phyloP scores from a whole-genome alignment of 2,797 vertebrate species.

The Sternotherus odoratus region DNA sequence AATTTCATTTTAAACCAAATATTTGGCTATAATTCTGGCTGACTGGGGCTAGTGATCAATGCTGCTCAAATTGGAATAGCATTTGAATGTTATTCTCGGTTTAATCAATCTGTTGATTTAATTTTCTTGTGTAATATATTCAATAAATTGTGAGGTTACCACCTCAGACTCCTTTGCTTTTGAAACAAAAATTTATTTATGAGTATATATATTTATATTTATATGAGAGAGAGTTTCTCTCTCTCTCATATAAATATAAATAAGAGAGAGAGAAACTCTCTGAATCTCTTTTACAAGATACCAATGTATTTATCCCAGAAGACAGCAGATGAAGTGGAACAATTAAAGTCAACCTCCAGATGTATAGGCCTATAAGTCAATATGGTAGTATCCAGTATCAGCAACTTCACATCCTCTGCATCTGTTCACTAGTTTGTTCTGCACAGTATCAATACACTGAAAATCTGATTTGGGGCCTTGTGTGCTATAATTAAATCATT shows the following conservation, averaged over 20 bases:
- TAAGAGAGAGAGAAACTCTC: too few species aligned
- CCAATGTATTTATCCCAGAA: constrained; percentile 21
- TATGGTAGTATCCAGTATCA: constrained; percentile 16
- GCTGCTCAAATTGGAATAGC: constrained; percentile 29
- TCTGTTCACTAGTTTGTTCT: constrained; percentile 68
- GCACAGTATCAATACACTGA: constrained; percentile 67
- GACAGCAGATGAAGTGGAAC: constrained; percentile 48
- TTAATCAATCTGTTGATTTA: constrained; percentile 60
- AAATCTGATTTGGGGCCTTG: constrained; percentile 78
- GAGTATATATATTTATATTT: too few species aligned
- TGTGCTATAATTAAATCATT: constrained; percentile 80
- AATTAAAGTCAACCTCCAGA: constrained; percentile 55
- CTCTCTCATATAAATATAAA: too few species aligned
- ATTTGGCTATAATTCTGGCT: not conserved
- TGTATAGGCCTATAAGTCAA: constrained; percentile 37
- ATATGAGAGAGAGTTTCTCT: too few species aligned
- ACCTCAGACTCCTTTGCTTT: constrained; percentile 11
- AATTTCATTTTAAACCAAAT: not conserved
- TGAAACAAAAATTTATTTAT: not conserved
- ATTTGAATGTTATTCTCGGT: constrained; percentile 50
- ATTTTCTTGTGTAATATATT: constrained; percentile 34
- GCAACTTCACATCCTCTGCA: constrained; percentile 55
- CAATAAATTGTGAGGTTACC: not conserved
- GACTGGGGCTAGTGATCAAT: constrained; percentile 19
- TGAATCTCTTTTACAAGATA: constrained; percentile 15